Percentiles rank a stretch among this genome's conserved stretches.
Evolutionary conservation across 2,888 invertebrate genomes (phyloP).

Genomic region (Corythucha ciliata): DNA sequence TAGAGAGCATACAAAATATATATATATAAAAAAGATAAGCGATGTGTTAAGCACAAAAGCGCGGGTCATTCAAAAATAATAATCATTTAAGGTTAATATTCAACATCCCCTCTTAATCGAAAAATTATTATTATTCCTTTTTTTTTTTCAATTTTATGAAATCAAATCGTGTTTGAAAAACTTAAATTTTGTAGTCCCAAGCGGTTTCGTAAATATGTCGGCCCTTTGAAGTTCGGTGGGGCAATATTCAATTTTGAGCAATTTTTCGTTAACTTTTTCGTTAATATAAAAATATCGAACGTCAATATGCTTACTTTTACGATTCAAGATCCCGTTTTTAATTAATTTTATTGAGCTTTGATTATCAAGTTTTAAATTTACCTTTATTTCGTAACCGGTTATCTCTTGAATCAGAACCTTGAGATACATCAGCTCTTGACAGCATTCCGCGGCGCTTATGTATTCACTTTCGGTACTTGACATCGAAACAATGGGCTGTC

Average conservation of each 20-base stretch:
- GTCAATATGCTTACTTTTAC: conserved; percentile 31
- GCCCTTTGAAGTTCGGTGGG: conserved; percentile 24
- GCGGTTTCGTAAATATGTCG: conserved; percentile 29
- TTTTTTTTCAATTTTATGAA: no score
- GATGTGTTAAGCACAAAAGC: no score
- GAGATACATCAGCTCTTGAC: conserved; percentile 12
- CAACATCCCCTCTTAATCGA: conserved; percentile 17
- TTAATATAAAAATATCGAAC: conserved; percentile 28
- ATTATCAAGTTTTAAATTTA: conserved; percentile 24
- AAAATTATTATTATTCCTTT: neutral
- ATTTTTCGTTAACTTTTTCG: conserved; percentile 25
- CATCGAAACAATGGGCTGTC: conserved; percentile 15
- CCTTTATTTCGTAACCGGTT: neutral
- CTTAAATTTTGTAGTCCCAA: conserved; percentile 14
- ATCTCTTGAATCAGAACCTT: conserved; percentile 15
- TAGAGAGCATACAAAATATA: no score
- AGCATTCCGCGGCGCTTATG: conserved; percentile 10
- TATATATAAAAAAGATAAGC: no score
- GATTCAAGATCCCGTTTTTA: conserved; percentile 24
- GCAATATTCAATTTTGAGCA: conserved; percentile 26
- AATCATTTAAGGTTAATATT: no score
- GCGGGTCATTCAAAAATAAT: no score
- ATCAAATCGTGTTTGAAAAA: conserved; percentile 4
- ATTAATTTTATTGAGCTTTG: conserved; percentile 31
- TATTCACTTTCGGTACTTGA: conserved; percentile 17